Base-by-base conservation (phyloP, 2,113 vertebrate species). In the Pachycephala philippinensis region DNA sequence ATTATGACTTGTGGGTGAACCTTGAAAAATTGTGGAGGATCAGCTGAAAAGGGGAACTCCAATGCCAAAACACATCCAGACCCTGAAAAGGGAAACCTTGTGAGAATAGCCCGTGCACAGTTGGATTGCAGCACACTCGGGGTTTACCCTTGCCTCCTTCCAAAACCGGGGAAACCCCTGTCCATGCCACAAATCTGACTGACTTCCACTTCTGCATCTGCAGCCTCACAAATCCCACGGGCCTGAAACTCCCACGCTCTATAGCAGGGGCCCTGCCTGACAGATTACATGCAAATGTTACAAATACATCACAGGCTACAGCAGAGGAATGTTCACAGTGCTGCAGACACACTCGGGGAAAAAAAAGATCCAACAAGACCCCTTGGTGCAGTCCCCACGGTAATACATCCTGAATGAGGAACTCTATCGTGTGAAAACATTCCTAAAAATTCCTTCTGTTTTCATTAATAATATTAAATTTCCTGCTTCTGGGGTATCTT, bases 391-490 rank as follows among this genome's bases (percentile, higher is more conserved):
- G 79, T 76, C 90, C 66, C 68, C 15, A 6, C 0, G 10, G 71
- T 60, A 90, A 59, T n/a, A 39, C 16, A 42, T 59, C 69, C 87
- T 59, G 61, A 96, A 89, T 45, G 89, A 89, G 77, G 84, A 80
- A 65, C 66, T 84, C 42, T 45, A 30, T 22, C 30, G 8, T 95
- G 95, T 87, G 72, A 93, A 97, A 96, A 81, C 89, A 72, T 78
- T 95, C 87, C 87, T 24, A 95, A 87, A 84, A 93, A 96, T 90
- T 96, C 89, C 83, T 87, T 57, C 74, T 96, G 94, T 96, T 97
- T 96, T 96, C 95, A 96, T 93, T 92, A 97, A 92, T 93, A 96
- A 95, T 94, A 95, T 94, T 89, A 83, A 82, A 95, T 97, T 97
- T 97, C 94, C 88, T 94, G 93, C 95, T 97, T 91, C 97, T 96